These are phyloP conservation scores for Pelochelys cantorii DNA, from an alignment of 2,797 vertebrate genomes.

Conservation along the genomic window DNA sequence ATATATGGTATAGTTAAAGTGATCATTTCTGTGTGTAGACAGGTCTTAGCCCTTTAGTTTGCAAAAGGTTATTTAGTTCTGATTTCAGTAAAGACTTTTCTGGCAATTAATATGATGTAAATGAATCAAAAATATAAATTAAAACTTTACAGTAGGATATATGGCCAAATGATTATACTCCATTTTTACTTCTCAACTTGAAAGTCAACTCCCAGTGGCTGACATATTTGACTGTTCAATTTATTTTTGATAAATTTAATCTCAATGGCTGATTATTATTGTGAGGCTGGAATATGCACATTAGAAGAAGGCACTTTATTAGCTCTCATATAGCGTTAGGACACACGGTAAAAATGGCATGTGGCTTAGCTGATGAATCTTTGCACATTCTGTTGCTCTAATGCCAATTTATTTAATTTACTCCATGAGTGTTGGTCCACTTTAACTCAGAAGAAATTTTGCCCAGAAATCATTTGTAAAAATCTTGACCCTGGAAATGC, in stretches of 20 bases:
- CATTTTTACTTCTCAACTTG: constrained; percentile 55
- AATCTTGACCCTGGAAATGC: constrained; percentile 54
- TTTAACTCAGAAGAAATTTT: constrained; percentile 41
- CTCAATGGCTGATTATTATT: constrained; percentile 65
- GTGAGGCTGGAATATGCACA: constrained; percentile 60
- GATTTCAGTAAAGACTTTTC: constrained; percentile 53
- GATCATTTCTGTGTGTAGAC: accelerated
- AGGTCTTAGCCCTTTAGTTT: background rate
- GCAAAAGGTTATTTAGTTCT: constrained; percentile 41
- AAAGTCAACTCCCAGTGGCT: constrained; percentile 47
- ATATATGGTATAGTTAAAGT: background rate
- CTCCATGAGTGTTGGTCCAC: constrained; percentile 35
- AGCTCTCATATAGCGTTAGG: constrained; percentile 48
- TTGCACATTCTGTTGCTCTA: constrained; percentile 48
- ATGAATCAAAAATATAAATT: constrained; percentile 49
- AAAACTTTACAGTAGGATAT: constrained; percentile 23
- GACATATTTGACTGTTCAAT: constrained; percentile 69
- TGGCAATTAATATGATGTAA: constrained; percentile 32
- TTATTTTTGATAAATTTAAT: constrained; percentile 75
- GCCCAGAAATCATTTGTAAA: constrained; percentile 17
- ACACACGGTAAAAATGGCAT: constrained; percentile 31
- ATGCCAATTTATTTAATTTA: constrained; percentile 40
- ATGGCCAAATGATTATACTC: constrained; percentile 49
- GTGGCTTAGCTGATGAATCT: constrained; percentile 19
- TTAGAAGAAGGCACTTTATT: constrained; percentile 67